A percentile compares a stretch with the other conserved stretches of the same genome.
These are phyloP conservation scores for Strigamia crassipes DNA, from an alignment of 2,888 invertebrate genomes.

Conservation along the genomic window DNA sequence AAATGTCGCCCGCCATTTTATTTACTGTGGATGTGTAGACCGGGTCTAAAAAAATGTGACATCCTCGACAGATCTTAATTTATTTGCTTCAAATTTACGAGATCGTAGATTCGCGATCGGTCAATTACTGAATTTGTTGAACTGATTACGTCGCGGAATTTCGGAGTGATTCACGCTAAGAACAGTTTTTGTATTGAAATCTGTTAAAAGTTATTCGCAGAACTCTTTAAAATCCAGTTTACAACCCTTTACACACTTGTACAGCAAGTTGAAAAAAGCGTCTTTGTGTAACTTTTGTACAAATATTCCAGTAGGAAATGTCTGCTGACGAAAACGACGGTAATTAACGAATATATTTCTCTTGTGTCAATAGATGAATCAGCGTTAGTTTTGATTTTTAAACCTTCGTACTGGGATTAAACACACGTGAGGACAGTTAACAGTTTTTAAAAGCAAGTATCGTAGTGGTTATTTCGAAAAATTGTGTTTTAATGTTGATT, in stretches of 20 bases:
- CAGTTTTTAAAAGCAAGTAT: neutral
- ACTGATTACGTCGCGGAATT: neutral
- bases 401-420: neutral
- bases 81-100: neutral
- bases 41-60: neutral
- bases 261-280: neutral
- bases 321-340: neutral
- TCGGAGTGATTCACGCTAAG: neutral
- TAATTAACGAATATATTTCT: neutral
- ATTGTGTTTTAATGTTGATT: neutral
- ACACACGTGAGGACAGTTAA: neutral
- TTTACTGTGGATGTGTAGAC: neutral
- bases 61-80: neutral
- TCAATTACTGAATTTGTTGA: neutral
- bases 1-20: constrained; percentile 27
- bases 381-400: neutral
- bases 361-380: neutral
- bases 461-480: neutral
- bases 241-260: neutral
- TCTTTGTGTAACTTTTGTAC: neutral
- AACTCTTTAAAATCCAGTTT: neutral
- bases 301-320: neutral
- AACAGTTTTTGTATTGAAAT: neutral
- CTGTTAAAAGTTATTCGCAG: neutral
- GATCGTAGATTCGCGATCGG: neutral